Evolutionary conservation across 2,888 invertebrate genomes (phyloP), one percentile per base, ranked within the genome.

Genomic region (Cotesia congregata): DNA sequence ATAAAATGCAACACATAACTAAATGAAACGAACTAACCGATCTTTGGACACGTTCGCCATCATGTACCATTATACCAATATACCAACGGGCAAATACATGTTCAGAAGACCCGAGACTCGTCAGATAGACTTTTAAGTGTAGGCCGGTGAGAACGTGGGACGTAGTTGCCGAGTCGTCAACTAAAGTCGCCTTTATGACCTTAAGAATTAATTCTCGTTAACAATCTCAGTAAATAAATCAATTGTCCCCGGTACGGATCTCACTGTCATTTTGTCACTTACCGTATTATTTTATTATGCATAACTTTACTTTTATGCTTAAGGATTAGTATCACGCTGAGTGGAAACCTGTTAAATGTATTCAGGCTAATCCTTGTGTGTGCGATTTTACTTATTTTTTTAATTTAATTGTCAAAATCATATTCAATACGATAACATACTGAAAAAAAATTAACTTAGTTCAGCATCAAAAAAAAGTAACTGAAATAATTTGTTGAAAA

Each of bases 121-220:
- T 65, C 6, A 70, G 60, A 39, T 64, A 20, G 61, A 72, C 38
- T 67, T 62, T 61, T n/a, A 78, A 62, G 65, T 70, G 78, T 80
- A 72, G 78, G 75, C 74, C 76, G 78, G 69, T 62, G 39, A 30
- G 64, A 65, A 71, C 72, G 60, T 69, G 64, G 75, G 74, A 71
- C 67, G 76, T 71, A 69, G 64, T 38, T 69, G 67, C 70, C 72
- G 67, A 65, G 20, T 9, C 67, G 71, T 75, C 67, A 50, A 50
- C 72, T 71, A 67, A 74, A 77, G 77, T 77, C 74, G 74, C 77
- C 76, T 77, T 79, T 74, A 72, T 60, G 76, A 76, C 77, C 72
- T 74, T 72, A 60, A 65, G 50, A 71, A 72, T 72, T 72, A 72
- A 72, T 72, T 65, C 50, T 72, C 72, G 65, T 72, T 72, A 72